Percentiles rank a stretch among this genome's conserved stretches.
Conservation (phyloP, 2,888 invertebrate genomes). For the Chromoteleia sp. region DNA sequence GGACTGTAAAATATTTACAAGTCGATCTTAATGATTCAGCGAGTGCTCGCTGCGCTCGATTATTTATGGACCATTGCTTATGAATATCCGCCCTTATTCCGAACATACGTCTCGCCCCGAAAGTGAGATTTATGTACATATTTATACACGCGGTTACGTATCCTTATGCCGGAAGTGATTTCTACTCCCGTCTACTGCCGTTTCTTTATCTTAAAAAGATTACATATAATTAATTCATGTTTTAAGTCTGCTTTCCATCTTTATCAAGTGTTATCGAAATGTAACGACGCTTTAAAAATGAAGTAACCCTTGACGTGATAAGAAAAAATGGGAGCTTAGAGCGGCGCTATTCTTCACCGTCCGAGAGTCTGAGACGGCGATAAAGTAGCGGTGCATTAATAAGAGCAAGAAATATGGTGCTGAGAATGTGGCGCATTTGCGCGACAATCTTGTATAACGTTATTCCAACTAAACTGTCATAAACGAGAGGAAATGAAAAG, state of each 20-base stretch:
- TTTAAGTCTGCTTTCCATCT: neutral
- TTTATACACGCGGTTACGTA: constrained; percentile 46
- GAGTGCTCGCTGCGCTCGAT: constrained; percentile 76
- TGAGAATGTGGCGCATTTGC: constrained; percentile 78
- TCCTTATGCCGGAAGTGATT: constrained; percentile 57
- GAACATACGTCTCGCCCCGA: constrained; percentile 74
- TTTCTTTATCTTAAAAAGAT: constrained; percentile 25
- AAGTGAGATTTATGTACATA: constrained; percentile 79
- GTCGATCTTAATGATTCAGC: constrained; percentile 81
- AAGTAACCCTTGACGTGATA: constrained; percentile 43
- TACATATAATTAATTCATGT: constrained; percentile 45
- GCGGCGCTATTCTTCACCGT: constrained; percentile 42
- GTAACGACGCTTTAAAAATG: constrained; percentile 27
- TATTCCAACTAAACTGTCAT: constrained; percentile 85
- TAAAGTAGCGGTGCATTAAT: constrained; percentile 79
- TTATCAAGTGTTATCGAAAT: constrained; percentile 18
- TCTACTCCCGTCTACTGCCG: neutral
- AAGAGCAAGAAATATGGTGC: constrained; percentile 76
- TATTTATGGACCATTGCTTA: constrained; percentile 84
- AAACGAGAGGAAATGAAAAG: constrained; percentile 85
- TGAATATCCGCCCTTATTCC: constrained; percentile 81
- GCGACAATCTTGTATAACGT: constrained; percentile 83
- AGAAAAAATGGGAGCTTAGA: constrained; percentile 56
- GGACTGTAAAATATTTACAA: constrained; percentile 72
- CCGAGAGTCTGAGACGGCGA: constrained; percentile 68